These are phyloP conservation scores for Gryllus longicercus DNA, from an alignment of 2,888 invertebrate species.

Conservation along the genomic window DNA sequence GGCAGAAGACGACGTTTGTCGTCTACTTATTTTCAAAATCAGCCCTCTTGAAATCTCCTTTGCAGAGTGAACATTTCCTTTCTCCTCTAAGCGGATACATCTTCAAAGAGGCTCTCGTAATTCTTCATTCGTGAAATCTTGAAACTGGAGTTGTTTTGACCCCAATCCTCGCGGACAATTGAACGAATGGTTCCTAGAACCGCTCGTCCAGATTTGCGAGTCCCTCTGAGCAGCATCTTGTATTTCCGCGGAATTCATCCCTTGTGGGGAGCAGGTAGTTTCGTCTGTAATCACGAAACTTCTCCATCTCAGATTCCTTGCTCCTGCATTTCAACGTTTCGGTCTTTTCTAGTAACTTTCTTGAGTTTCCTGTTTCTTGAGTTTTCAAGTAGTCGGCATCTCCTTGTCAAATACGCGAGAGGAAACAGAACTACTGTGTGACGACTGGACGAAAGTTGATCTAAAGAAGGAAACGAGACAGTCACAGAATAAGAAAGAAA, in stretches of 20 bases:
- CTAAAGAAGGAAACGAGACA: no score
- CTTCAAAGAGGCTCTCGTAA: no score
- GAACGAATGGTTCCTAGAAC: background rate
- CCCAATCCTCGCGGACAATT: slow-evolving; percentile 9
- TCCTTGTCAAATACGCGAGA: background rate
- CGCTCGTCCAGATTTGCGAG: background rate
- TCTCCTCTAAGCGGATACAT: no score
- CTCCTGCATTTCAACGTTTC: background rate
- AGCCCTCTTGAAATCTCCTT: no score
- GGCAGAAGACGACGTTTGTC: no score
- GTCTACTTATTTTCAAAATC: no score
- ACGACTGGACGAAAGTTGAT: no score
- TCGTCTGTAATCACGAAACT: background rate
- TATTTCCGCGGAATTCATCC: background rate
- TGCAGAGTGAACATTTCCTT: no score
- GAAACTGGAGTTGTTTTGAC: background rate
- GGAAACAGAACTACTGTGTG: background rate
- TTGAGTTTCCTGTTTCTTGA: background rate
- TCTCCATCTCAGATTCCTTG: background rate
- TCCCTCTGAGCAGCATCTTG: background rate
- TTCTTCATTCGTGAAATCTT: background rate
- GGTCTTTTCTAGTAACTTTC: background rate
- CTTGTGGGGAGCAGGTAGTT: background rate
- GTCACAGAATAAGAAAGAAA: no score
- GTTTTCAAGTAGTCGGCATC: background rate